Percentiles rank a stretch among this genome's conserved stretches.
Conservation (phyloP, 2,797 vertebrate genomes). For the Leucoraja ocellata region DNA sequence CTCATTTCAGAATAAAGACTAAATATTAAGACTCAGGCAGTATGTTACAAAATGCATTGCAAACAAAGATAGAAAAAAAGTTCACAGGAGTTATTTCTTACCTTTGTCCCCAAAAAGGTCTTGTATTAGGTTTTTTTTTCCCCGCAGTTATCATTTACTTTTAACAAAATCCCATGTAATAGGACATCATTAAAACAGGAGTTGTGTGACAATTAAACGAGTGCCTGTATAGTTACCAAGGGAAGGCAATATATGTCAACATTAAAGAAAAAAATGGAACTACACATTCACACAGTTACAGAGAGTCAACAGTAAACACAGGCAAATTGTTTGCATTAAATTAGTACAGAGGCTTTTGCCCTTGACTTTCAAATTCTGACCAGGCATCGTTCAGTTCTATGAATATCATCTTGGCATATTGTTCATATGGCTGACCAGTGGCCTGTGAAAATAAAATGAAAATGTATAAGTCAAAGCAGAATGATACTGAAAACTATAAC, state of each 20-base stretch:
- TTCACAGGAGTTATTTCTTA: background rate
- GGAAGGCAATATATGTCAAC: slow-evolving; percentile 52
- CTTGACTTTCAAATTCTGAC: slow-evolving; percentile 99
- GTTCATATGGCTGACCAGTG: slow-evolving; percentile 95
- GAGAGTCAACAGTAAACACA: slow-evolving; percentile 12
- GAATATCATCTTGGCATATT: slow-evolving; percentile 99
- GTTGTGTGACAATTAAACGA: slow-evolving; percentile 38
- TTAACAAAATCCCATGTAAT: background rate
- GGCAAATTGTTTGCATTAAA: slow-evolving; percentile 39
- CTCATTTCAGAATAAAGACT: background rate
- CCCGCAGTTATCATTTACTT: background rate
- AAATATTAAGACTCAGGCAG: background rate
- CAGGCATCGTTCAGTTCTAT: slow-evolving; percentile 98
- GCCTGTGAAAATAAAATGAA: slow-evolving; percentile 63
- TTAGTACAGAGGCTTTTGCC: slow-evolving; percentile 94
- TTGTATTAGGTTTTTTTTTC: background rate
- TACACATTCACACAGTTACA: slow-evolving; percentile 48
- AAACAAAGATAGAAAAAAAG: background rate
- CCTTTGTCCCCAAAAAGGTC: background rate
- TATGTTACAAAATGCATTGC: background rate
- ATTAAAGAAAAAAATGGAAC: slow-evolving; percentile 48
- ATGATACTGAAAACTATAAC: background rate
- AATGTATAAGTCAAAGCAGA: background rate
- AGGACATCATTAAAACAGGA: slow-evolving; percentile 13
- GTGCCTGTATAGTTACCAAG: slow-evolving; percentile 52